Conservation (phyloP, 2,797 vertebrate species). For the Linurgus olivaceus region DNA sequence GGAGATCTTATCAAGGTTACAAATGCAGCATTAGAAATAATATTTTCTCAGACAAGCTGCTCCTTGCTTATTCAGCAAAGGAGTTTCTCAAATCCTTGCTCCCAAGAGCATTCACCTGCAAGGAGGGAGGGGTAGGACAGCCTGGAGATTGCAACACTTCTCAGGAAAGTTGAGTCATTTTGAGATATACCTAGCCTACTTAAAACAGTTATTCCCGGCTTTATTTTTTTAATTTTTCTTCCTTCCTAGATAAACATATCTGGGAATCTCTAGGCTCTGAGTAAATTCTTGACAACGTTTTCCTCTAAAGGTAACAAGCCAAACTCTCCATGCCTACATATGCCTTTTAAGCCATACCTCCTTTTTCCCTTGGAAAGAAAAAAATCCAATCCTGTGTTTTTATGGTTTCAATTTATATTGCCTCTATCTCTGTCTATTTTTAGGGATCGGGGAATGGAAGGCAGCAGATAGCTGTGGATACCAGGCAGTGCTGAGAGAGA, state of each 20-base stretch:
- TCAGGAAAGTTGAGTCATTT: not conserved
- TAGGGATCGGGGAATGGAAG: not conserved
- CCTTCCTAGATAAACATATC: not conserved
- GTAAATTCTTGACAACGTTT: not conserved
- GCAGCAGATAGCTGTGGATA: not conserved
- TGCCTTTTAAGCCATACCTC: not conserved
- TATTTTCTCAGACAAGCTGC: not conserved
- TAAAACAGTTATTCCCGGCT: not conserved
- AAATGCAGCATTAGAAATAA: slow-evolving; percentile 15
- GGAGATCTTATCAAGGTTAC: slow-evolving; percentile 12
- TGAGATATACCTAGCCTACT: not conserved
- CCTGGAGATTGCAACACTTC: not conserved
- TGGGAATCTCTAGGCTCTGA: not conserved
- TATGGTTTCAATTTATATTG: not conserved
- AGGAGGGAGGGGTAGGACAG: not conserved
- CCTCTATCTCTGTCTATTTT: not conserved
- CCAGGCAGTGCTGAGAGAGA: not conserved
- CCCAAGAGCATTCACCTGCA: not conserved
- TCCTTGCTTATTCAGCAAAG: not conserved
- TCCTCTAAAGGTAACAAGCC: not conserved
- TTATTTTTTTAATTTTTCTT: not conserved
- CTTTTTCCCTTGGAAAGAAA: not conserved
- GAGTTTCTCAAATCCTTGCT: not conserved
- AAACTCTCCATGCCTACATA: not conserved
- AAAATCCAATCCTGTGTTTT: not conserved